Evolutionary conservation across 2,797 vertebrate species (phyloP).

Genomic region (Gymnopithys bicolor): DNA sequence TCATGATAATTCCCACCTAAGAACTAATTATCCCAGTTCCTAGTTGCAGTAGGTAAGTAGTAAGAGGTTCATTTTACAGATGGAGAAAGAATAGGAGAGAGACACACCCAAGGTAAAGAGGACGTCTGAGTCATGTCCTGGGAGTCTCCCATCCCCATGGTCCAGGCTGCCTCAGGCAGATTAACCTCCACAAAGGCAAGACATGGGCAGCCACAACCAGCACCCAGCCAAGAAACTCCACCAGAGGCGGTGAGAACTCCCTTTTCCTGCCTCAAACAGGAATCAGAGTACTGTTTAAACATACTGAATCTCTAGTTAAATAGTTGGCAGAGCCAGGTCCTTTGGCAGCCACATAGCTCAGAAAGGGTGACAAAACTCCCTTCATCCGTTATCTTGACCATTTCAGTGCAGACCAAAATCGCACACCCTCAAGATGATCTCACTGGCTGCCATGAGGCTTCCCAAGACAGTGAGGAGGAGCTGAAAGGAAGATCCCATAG

Average conservation of each 20-base stretch:
- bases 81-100: neutral
- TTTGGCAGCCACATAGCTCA: neutral
- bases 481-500: neutral
- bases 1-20: neutral
- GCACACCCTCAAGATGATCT: neutral
- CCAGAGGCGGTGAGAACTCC: rapidly evolving
- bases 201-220: neutral
- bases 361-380: rapidly evolving
- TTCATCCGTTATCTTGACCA: neutral
- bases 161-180: neutral
- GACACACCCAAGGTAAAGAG: rapidly evolving
- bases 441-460: rapidly evolving
- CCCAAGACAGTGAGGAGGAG: neutral
- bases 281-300: neutral
- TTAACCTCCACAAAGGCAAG: neutral
- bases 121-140: neutral
- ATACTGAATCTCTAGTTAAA: neutral
- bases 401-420: neutral
- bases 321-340: neutral
- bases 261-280: neutral
- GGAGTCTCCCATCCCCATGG: neutral
- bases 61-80: neutral
- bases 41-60: neutral
- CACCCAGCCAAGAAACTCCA: neutral
- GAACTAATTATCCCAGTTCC: neutral